These are phyloP conservation scores for Argyrosomus japonicus DNA, from an alignment of 2,113 vertebrate genomes.

Conservation along the genomic window DNA sequence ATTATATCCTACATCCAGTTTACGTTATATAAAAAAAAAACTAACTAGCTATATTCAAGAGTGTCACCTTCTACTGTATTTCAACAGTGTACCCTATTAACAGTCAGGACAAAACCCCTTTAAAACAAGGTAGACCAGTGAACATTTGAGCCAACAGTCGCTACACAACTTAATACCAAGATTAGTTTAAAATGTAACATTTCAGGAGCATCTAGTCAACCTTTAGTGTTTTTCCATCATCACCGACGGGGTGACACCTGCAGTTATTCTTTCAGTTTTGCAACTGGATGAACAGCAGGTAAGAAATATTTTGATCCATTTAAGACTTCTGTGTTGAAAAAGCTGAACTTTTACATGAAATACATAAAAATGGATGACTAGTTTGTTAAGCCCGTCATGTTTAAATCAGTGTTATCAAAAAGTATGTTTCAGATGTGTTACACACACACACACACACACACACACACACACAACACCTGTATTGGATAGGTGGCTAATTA, in stretches of 20 bases:
- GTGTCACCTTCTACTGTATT: not conserved
- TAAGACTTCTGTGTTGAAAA: slow-evolving; percentile 17
- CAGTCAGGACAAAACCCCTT: slow-evolving; percentile 24
- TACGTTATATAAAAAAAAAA: slow-evolving; percentile 1
- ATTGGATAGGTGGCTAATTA: slow-evolving; percentile 24
- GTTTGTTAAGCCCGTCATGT: not conserved
- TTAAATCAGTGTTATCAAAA: slow-evolving; percentile 19
- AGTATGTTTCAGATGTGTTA: slow-evolving; percentile 4
- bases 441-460: no score
- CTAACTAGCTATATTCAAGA: no score
- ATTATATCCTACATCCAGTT: not conserved
- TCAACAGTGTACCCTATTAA: slow-evolving; percentile 17
- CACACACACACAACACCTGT: slow-evolving; percentile 12
- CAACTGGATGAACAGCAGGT: not conserved
- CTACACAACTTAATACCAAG: slow-evolving; percentile 17
- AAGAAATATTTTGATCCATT: slow-evolving; percentile 17
- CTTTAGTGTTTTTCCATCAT: slow-evolving; percentile 42
- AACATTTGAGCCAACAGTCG: slow-evolving; percentile 1
- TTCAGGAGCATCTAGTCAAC: slow-evolving; percentile 19
- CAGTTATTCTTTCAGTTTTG: not conserved
- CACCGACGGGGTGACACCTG: not conserved
- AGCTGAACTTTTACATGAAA: not conserved
- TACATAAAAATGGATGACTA: not conserved
- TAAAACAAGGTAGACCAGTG: slow-evolving; percentile 48
- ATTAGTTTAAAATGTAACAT: slow-evolving; percentile 6